A percentile compares a stretch with the other conserved stretches of the same genome.
Evolutionary conservation across 2,797 vertebrate species (phyloP).

Genomic region (Masticophis lateralis): DNA sequence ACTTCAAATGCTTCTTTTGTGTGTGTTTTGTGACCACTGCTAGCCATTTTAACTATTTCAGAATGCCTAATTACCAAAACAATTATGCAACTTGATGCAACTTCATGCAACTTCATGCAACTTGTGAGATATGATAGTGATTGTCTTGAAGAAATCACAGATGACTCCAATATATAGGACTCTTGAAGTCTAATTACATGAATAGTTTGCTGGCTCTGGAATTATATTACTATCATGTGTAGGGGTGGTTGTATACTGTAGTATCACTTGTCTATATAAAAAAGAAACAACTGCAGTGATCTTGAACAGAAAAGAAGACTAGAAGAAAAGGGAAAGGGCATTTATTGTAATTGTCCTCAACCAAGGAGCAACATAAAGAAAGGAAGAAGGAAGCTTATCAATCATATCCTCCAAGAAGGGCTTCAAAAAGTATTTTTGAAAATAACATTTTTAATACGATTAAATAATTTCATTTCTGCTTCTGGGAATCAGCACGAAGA

Average conservation of each 20-base stretch:
- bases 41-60: not conserved
- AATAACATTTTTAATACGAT: not conserved
- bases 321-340: not conserved
- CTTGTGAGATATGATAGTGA: not conserved
- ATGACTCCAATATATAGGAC: not conserved
- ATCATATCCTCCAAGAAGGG: not conserved
- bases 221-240: not conserved
- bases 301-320: not conserved
- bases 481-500: not conserved
- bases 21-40: not conserved
- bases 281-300: not conserved
- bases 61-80: not conserved
- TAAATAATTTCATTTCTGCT: not conserved
- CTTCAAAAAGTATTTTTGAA: not conserved
- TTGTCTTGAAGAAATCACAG: not conserved
- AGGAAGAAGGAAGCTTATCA: not conserved
- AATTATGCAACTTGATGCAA: no score
- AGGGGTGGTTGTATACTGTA: not conserved
- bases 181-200: not conserved
- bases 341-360: slow-evolving; percentile 3
- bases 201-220: not conserved
- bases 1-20: not conserved
- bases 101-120: not conserved
- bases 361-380: not conserved
- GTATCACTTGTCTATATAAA: not conserved